phyloP scores from a whole-genome alignment of 2,797 vertebrate genomes.

The Sebastes iracundus region DNA sequence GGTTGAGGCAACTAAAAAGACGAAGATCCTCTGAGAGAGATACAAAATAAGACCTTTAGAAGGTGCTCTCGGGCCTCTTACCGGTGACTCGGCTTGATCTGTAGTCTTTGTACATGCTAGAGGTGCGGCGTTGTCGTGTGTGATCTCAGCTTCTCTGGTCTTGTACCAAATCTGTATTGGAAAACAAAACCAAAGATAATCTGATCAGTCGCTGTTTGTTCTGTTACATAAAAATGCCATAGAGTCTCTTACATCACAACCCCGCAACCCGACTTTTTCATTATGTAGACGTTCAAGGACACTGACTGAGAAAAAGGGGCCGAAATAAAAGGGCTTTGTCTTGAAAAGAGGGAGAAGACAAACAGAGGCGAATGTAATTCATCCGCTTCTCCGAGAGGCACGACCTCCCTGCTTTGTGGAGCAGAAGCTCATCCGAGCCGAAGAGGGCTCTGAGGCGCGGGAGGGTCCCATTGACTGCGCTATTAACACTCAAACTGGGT shows the following conservation, averaged over 20 bases:
- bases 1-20: background rate
- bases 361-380: conserved; percentile 64
- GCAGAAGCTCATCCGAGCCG: conserved; percentile 68
- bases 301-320: conserved; percentile 24
- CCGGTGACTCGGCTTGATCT: conserved; percentile 76
- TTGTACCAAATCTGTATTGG: conserved; percentile 56
- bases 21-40: background rate
- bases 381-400: conserved; percentile 55
- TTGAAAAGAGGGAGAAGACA: conserved; percentile 58
- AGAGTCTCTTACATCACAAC: conserved; percentile 3
- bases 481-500: conserved; percentile 74
- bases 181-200: conserved; percentile 58
- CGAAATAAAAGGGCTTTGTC: conserved; percentile 55
- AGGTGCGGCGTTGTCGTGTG: conserved; percentile 3
- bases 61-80: conserved; percentile 59
- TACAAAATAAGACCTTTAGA: conserved; percentile 27
- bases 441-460: conserved; percentile 61
- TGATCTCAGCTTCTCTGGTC: conserved; percentile 50
- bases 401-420: conserved; percentile 72
- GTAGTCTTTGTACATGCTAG: conserved; percentile 82
- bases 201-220: conserved; percentile 35
- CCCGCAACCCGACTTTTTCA: conserved; percentile 1
- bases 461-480: conserved; percentile 73
- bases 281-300: conserved; percentile 56
- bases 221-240: conserved; percentile 29